Percentiles rank a stretch among this genome's conserved stretches.
These are phyloP conservation scores for Drosophila buzzatii DNA, from an alignment of 2,888 invertebrate genomes.

Conservation along the genomic window DNA sequence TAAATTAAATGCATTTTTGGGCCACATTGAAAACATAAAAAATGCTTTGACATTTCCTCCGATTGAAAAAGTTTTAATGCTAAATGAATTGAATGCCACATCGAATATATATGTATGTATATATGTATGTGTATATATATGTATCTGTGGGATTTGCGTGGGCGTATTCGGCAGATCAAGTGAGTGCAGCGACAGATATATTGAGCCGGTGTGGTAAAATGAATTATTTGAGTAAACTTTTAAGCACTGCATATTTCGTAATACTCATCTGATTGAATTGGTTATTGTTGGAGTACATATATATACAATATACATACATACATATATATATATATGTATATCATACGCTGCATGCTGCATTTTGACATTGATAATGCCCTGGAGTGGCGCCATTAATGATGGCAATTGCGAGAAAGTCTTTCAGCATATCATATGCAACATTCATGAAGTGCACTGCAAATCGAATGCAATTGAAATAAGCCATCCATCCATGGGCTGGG, in stretches of 20 bases:
- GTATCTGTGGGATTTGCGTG: constrained; percentile 2
- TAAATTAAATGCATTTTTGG: constrained; percentile 74
- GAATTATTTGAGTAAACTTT: constrained; percentile 11
- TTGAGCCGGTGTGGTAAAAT: constrained; percentile 14
- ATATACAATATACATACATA: not conserved
- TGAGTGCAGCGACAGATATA: constrained; percentile 8
- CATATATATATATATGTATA: not conserved
- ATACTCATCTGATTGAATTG: constrained; percentile 14
- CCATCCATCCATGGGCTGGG: constrained; percentile 8
- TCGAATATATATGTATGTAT: not conserved
- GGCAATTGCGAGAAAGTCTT: constrained; percentile 8
- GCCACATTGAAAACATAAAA: constrained; percentile 47
- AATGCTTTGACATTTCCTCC: constrained; percentile 47
- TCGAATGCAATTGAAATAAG: constrained; percentile 21
- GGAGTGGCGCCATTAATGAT: constrained; percentile 14
- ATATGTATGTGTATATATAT: not conserved
- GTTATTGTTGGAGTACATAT: constrained; percentile 2
- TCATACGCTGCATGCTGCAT: not conserved
- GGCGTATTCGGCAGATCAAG: constrained; percentile 25
- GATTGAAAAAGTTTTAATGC: constrained; percentile 53
- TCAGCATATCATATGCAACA: constrained; percentile 10
- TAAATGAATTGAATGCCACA: constrained; percentile 44
- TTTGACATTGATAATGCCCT: not conserved
- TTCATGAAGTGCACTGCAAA: constrained; percentile 17
- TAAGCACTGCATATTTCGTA: constrained; percentile 5